Percentiles rank a stretch among this genome's conserved stretches.
phyloP scores from a whole-genome alignment of 1,140 invertebrate species.

The Leptinotarsa undecemlineata region DNA sequence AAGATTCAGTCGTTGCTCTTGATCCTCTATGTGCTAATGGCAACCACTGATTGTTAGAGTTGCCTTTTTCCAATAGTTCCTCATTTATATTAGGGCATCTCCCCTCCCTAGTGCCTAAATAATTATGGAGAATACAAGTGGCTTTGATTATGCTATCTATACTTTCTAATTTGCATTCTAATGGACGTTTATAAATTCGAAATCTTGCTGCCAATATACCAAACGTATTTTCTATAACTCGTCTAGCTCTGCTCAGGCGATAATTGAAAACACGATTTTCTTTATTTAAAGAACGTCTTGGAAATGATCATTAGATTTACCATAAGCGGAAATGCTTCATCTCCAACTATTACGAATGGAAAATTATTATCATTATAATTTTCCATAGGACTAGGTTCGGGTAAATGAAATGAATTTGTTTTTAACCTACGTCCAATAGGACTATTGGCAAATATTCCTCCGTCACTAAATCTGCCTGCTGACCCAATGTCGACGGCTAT shows the following conservation, averaged over 20 bases:
- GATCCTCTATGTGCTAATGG: constrained; percentile 12
- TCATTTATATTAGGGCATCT: constrained; percentile 6
- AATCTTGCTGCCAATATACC: constrained; percentile 30
- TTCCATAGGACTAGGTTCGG: neutral
- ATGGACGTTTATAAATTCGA: constrained; percentile 21
- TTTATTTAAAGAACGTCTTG: constrained; percentile 31
- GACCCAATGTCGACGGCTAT: constrained; percentile 52
- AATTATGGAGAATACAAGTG: constrained; percentile 31
- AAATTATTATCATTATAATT: constrained; percentile 12
- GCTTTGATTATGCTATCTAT: constrained; percentile 27
- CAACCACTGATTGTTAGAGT: neutral
- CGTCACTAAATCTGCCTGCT: constrained; percentile 53
- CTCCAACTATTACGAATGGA: constrained; percentile 28
- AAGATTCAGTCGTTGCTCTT: constrained; percentile 10
- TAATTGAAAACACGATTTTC: constrained; percentile 25
- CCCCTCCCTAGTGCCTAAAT: constrained; percentile 10
- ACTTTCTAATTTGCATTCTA: constrained; percentile 16
- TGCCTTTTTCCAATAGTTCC: constrained; percentile 8
- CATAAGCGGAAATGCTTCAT: constrained; percentile 37
- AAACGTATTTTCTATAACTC: constrained; percentile 36
- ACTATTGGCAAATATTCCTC: constrained; percentile 40
- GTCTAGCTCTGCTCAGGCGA: constrained; percentile 32
- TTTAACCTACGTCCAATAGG: constrained; percentile 15
- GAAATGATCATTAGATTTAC: constrained; percentile 36
- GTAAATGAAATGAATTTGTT: constrained; percentile 9